Base-by-base conservation (phyloP, 2,113 vertebrate species). In the Oophaga pumilio region DNA sequence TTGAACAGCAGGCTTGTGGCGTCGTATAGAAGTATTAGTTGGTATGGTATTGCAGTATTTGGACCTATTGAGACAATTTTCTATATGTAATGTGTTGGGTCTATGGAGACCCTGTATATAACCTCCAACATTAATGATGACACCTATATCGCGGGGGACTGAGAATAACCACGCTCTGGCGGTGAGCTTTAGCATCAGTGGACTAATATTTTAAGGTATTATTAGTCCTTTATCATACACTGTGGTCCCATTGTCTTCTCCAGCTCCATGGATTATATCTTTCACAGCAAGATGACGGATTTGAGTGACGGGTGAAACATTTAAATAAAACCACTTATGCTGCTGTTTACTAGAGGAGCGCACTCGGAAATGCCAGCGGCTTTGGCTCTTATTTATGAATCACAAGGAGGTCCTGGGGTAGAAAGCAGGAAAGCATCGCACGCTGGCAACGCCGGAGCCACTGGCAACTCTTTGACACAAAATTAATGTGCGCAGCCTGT, bases 281-380 rank as follows among this genome's bases (percentile, higher is more conserved):
- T 86, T 68, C 68, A 53, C 49, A 22, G 53, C 20, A 18, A 79
- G 33, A 59, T 86, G 76, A 66, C 62, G 33, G 33, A 64, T 69
- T 49, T 28, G 59, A 86, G 24, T 79, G 85, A 86, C 62, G 56
- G 33, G 85, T 4, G 50, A 60, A 49, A 33, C 76, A 80, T 86
- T 80, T 86, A 68, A 86, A 86, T 86, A 66, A 68, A 86, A 86
- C 26, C 76, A 68, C 85, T 86, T 86, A 43, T 80, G 62, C 85
- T 69, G 60, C 85, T 57, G 68, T 86, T 57, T 80, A 79, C 76
- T 69, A 80, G 56, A 69, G 76, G 28, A 69, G 66, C 62, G 52
- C 15, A 43, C 76, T 73, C 22, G 26, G 53, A 78, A 78, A 50
- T 87, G 86, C 79, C 71, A 82, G 66, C 28, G 66, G 68, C 86